Percentiles rank a stretch among this genome's conserved stretches.
These are phyloP conservation scores for Macquaria ambigua DNA, from an alignment of 2,113 vertebrate species.

Conservation along the genomic window DNA sequence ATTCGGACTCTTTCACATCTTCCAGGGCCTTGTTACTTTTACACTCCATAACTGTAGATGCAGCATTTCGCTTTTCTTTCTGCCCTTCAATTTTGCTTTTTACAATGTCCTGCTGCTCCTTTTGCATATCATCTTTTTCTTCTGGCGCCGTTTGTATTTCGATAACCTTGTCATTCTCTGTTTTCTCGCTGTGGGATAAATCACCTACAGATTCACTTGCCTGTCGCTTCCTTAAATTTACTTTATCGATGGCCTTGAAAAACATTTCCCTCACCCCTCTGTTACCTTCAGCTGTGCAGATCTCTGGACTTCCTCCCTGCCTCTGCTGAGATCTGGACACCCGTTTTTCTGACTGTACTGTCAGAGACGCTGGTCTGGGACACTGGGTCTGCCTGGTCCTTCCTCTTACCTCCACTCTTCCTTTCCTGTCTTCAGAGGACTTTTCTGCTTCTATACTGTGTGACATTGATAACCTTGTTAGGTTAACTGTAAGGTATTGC, in stretches of 20 bases:
- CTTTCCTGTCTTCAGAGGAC: constrained; percentile 27
- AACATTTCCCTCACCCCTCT: constrained; percentile 79
- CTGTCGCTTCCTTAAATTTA: constrained; percentile 46
- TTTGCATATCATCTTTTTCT: constrained; percentile 11
- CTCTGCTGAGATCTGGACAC: constrained; percentile 64
- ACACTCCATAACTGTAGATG: not conserved
- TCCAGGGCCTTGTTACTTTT: not conserved
- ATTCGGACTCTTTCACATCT: constrained; percentile 29
- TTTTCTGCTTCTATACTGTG: constrained; percentile 45
- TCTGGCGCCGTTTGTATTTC: constrained; percentile 47
- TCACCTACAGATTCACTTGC: constrained; percentile 37
- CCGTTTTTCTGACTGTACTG: constrained; percentile 42
- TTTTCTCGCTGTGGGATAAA: constrained; percentile 32
- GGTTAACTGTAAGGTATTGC: constrained; percentile 82
- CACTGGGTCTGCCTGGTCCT: constrained; percentile 47
- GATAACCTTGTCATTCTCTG: constrained; percentile 38
- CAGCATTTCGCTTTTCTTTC: constrained; percentile 15
- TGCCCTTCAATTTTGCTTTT: constrained; percentile 12
- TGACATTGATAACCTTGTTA: constrained; percentile 78
- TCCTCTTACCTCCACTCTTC: constrained; percentile 29
- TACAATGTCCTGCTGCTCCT: constrained; percentile 2
- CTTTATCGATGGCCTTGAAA: constrained; percentile 71
- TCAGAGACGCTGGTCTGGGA: constrained; percentile 25
- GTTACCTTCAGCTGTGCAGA: constrained; percentile 65
- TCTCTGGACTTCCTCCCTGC: constrained; percentile 51